Base-by-base conservation (phyloP, 2,797 vertebrate species). In the Catamblyrhynchus diadema region DNA sequence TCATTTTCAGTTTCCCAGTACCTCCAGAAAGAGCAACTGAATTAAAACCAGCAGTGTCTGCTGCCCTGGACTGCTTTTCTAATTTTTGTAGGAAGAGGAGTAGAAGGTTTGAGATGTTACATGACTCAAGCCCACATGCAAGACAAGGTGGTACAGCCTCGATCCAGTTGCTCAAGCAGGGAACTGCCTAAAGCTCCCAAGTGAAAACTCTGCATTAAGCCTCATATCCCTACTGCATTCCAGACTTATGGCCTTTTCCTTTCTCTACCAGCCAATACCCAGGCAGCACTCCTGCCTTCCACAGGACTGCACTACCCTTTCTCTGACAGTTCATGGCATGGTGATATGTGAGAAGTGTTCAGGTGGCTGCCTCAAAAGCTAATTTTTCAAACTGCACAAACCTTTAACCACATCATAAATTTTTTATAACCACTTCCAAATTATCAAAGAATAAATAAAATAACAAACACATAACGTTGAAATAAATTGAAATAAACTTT, bases 381-480 rank as follows among this genome's bases (percentile, higher is more conserved):
- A 41, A 61, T 86, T 94, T 90, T 96, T 92, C 91, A 94, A 96
- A 80, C 77, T 60, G 45, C 79, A 78, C 50, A 96, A 97, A 95
- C 67, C 85, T 97, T 96, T 95, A 95, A 69, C 89, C 77, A 53
- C 94, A 90, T 61, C 67, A 92, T 96, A 96, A 91, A 93, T 93
- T 94, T 94, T 97, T 96, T 96, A 97, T 87, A 96, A 92, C 90
- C 88, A 80, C 81, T 96, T 95, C 93, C 5, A 44, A 96, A 92
- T 54, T 95, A 95, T 93, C 89, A 88, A 95, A 94, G 90, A 97
- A 87, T 93, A 97, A 97, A 88, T 80, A 93, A 1, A 18, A 82
- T 71, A 96, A 94, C 95, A 97, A 94, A 96, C 83, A 89, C 4
- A 30, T 88, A 95, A 91, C 45, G 22, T 5, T 53, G 87, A 96